These are phyloP conservation scores for Chascanopsetta lugubris DNA, from an alignment of 2,113 vertebrate species.

Conservation along the genomic window DNA sequence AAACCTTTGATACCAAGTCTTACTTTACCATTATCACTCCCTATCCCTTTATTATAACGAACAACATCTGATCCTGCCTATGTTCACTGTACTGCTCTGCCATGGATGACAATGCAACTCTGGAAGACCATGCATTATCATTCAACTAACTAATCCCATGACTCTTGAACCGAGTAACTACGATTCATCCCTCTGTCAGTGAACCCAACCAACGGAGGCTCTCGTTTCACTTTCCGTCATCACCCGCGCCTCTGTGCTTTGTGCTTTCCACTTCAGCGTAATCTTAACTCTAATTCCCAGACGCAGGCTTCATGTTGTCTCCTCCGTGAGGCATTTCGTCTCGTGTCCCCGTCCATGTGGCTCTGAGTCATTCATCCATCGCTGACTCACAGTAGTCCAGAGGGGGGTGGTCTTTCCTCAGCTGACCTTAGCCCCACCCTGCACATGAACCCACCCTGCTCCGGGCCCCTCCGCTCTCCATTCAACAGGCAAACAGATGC, in stretches of 20 bases:
- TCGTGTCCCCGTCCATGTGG: constrained; percentile 12
- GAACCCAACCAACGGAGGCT: constrained; percentile 3
- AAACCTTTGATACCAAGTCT: too few relatives aligned
- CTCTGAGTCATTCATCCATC: constrained; percentile 23
- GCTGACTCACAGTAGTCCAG: constrained; percentile 21
- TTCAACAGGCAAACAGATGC: constrained; percentile 70
- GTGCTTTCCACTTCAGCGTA: background rate
- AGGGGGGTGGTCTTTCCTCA: constrained; percentile 35
- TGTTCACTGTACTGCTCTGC: too few relatives aligned
- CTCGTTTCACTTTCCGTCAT: constrained; percentile 43
- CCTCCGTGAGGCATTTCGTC: constrained; percentile 9
- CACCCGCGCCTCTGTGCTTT: constrained; percentile 27
- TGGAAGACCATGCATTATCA: background rate
- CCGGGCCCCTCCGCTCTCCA: constrained; percentile 55
- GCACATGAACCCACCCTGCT: constrained; percentile 34
- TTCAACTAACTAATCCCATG: constrained; percentile 14
- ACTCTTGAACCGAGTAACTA: constrained; percentile 15
- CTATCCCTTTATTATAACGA: background rate
- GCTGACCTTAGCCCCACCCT: constrained; percentile 55
- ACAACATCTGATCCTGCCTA: background rate
- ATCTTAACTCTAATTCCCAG: too few relatives aligned
- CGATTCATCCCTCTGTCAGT: constrained; percentile 26
- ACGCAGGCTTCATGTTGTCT: constrained; percentile 8
- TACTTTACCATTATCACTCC: background rate
- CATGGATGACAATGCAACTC: too few relatives aligned